phyloP scores from a whole-genome alignment of 2,797 vertebrate genomes.

The Melanotaenia pygmaea region DNA sequence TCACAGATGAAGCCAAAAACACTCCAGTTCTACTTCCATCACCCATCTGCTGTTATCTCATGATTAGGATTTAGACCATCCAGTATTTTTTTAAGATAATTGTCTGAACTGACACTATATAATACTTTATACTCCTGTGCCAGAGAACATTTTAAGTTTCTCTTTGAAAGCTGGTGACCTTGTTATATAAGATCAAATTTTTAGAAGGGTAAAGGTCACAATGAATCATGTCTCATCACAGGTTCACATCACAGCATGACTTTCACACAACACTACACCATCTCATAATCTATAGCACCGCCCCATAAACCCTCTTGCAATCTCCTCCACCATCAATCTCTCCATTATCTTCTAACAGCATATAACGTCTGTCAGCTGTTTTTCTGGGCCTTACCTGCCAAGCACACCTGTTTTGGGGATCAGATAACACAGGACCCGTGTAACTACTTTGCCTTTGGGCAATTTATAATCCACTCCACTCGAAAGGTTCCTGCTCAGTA shows the following conservation, averaged over 20 bases:
- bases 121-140: background rate
- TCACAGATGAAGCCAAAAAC: conserved; percentile 18
- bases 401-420: conserved; percentile 42
- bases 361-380: conserved; percentile 22
- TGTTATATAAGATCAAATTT: conserved; percentile 33
- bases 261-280: conserved; percentile 7
- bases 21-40: conserved; percentile 15
- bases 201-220: conserved; percentile 24
- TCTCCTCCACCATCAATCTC: conserved; percentile 30
- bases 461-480: background rate
- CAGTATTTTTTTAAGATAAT: background rate
- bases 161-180: background rate
- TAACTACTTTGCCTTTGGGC: conserved; percentile 4
- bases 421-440: background rate
- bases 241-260: conserved; percentile 19
- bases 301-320: conserved; percentile 22
- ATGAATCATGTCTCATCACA: conserved; percentile 39
- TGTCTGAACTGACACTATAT: background rate
- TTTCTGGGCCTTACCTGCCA: conserved; percentile 15
- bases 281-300: conserved; percentile 9
- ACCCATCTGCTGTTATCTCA: conserved; percentile 56
- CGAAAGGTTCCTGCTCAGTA: background rate
- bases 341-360: conserved; percentile 23
- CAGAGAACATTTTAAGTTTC: conserved; percentile 8
- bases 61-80: conserved; percentile 30